These are phyloP conservation scores for Bos taurus DNA, from an alignment of 2,113 vertebrate species.

Conservation along the genomic window ARS-UCD2.0 NC_037355.1:44778001-44778500, in stretches of 20 bases:
- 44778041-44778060: not conserved
- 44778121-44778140: not conserved
- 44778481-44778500: rapidly evolving
- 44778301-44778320: rapidly evolving
- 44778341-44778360: rapidly evolving
- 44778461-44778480: not conserved
- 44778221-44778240: not conserved
- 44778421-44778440: not conserved
- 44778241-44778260: not conserved
- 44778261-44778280: not conserved
- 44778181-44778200: too few species aligned
- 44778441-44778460: not conserved
- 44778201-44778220: not conserved
- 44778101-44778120: not conserved
- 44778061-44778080: not conserved
- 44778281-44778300: not conserved
- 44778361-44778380: not conserved
- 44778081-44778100: not conserved
- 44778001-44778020: not conserved
- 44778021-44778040: not conserved
- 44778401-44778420: not conserved
- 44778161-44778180: too few species aligned
- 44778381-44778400: not conserved
- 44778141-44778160: not conserved
- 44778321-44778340: not conserved